Evolutionary conservation across 1,140 invertebrate genomes (phyloP).

Genomic region (Trissolcus basalis): DNA sequence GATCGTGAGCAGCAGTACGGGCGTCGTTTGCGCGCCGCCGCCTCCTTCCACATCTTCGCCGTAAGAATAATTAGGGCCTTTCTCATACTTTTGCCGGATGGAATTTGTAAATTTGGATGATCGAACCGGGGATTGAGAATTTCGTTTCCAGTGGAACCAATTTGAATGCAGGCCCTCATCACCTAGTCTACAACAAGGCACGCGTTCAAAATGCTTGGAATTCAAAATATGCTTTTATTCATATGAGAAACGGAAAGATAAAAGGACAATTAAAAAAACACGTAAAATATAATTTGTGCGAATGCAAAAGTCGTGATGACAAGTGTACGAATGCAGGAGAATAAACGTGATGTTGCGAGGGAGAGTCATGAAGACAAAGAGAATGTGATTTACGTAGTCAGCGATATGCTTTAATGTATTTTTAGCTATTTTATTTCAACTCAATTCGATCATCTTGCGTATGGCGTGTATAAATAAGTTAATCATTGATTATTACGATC

Average conservation of each 20-base stretch:
- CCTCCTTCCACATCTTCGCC: background rate
- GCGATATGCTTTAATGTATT: constrained; percentile 53
- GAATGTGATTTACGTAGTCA: constrained; percentile 59
- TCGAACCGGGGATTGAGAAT: no score
- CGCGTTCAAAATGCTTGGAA: constrained; percentile 44
- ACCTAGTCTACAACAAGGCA: constrained; percentile 53
- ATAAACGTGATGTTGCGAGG: background rate
- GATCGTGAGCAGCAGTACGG: constrained; percentile 1
- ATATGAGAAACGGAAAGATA: no score
- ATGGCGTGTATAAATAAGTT: constrained; percentile 45
- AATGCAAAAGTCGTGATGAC: background rate
- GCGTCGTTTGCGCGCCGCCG: background rate
- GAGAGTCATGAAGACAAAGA: constrained; percentile 52
- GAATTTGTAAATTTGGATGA: no score
- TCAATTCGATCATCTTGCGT: constrained; percentile 33
- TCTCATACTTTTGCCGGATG: no score
- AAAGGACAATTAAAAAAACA: no score
- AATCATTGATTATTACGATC: constrained; percentile 28
- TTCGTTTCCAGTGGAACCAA: background rate
- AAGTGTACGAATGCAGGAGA: constrained; percentile 7
- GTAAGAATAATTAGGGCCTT: background rate
- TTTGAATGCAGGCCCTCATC: constrained; percentile 42
- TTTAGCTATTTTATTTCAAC: constrained; percentile 53
- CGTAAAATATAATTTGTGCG: constrained; percentile 19
- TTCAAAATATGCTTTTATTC: constrained; percentile 34